Percentiles rank a stretch among this genome's conserved stretches.
phyloP scores from a whole-genome alignment of 2,888 invertebrate genomes.

The Phorcus lineatus region DNA sequence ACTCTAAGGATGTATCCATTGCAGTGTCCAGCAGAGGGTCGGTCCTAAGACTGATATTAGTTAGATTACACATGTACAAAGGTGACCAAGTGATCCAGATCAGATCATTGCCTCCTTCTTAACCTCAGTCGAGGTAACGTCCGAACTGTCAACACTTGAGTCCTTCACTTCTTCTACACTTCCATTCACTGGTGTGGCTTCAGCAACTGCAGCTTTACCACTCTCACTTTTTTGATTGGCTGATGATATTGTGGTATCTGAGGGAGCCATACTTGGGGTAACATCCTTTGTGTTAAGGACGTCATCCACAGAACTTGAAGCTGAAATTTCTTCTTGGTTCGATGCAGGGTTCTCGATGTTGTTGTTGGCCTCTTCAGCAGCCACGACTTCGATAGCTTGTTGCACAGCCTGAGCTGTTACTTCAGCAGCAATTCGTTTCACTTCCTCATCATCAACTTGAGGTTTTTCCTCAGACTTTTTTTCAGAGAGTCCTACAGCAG shows the following conservation, averaged over 20 bases:
- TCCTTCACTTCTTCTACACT: not conserved
- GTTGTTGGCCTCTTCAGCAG: constrained; percentile 1
- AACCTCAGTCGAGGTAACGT: not conserved
- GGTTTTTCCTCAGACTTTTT: not conserved
- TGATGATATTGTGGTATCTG: not conserved
- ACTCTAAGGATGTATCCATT: no score
- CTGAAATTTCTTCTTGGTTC: not conserved
- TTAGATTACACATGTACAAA: not conserved
- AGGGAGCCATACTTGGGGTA: not conserved
- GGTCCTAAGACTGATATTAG: no score
- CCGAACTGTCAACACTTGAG: not conserved
- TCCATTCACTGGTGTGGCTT: constrained; percentile 8
- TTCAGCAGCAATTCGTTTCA: constrained; percentile 41
- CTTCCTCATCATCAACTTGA: constrained; percentile 35
- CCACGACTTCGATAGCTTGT: constrained; percentile 46
- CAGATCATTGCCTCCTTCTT: constrained; percentile 22
- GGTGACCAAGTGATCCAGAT: not conserved
- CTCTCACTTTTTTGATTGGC: not conserved
- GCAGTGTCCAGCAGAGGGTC: no score
- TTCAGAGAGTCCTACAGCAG: not conserved
- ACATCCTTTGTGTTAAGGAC: not conserved
- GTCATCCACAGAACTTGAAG: not conserved
- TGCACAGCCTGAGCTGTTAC: constrained; percentile 45
- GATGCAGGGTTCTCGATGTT: not conserved
- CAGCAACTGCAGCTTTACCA: not conserved